phyloP scores from a whole-genome alignment of 2,888 invertebrate genomes.

The Catocala fraxini region DNA sequence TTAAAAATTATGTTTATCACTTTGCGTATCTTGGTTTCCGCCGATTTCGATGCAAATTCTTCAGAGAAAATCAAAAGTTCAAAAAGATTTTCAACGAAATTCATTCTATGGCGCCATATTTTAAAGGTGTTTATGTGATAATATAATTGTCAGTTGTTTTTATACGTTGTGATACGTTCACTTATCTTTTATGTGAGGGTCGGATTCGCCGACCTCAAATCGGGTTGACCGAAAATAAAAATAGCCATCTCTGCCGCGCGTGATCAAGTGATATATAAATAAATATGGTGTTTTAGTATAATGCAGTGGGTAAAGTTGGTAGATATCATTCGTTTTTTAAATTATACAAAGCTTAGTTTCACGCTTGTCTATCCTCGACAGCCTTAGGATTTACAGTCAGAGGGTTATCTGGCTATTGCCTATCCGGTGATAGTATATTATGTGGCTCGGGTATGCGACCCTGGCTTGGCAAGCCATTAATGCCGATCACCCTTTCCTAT shows the following conservation, averaged over 20 bases:
- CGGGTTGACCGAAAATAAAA: constrained; percentile 3
- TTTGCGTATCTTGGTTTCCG: constrained; percentile 41
- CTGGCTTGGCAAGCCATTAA: too few relatives aligned
- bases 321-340: too few relatives aligned
- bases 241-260: background rate
- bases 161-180: constrained; percentile 8
- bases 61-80: constrained; percentile 23
- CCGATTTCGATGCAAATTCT: constrained; percentile 63
- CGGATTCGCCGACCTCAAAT: constrained; percentile 1
- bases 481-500: too few relatives aligned
- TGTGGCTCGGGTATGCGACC: too few relatives aligned
- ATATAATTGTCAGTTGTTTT: constrained; percentile 15
- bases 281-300: background rate
- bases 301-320: too few relatives aligned
- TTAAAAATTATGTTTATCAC: constrained; percentile 50
- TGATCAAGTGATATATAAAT: background rate
- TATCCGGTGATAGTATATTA: too few relatives aligned
- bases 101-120: constrained; percentile 4
- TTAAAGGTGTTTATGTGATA: constrained; percentile 16
- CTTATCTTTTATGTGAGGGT: constrained; percentile 4
- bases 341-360: too few relatives aligned
- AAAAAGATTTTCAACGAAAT: constrained; percentile 11
- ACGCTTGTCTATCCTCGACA: too few relatives aligned
- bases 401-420: too few relatives aligned
- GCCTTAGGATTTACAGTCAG: too few relatives aligned